Evolutionary conservation across 1,140 invertebrate species (phyloP).

Genomic region (Lepidurus couesii): DNA sequence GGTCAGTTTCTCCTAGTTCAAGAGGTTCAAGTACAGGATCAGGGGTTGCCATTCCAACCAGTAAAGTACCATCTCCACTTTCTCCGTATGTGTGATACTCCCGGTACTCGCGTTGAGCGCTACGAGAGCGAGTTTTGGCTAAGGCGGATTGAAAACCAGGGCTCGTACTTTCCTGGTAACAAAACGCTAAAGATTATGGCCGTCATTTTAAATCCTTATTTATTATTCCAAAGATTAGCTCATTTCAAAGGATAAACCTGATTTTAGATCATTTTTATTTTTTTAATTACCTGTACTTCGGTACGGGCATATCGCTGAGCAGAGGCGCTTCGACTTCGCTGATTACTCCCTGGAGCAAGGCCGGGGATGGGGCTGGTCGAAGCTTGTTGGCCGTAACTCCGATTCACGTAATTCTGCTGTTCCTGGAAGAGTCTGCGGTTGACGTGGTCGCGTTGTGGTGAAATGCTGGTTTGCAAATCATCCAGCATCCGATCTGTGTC

Average conservation of each 20-base stretch:
- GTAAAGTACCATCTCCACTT: constrained; percentile 23
- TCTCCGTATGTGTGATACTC: constrained; percentile 29
- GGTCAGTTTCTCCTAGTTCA: background rate
- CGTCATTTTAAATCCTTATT: too few species aligned
- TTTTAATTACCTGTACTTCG: constrained; percentile 5
- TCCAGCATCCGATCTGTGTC: constrained; percentile 31
- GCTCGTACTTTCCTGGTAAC: background rate
- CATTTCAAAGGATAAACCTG: too few species aligned
- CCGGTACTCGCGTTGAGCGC: constrained; percentile 30
- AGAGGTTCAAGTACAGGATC: background rate
- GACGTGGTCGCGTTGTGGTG: constrained; percentile 24
- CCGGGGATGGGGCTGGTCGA: background rate
- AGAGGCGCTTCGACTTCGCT: background rate
- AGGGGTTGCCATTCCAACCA: constrained; percentile 26
- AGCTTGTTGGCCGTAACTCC: background rate
- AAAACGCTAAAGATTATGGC: background rate
- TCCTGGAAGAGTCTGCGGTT: constrained; percentile 1
- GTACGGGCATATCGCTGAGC: background rate
- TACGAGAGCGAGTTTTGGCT: constrained; percentile 28
- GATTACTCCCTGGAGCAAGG: background rate
- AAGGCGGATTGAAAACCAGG: constrained; percentile 23
- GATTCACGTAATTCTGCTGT: background rate
- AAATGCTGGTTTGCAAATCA: constrained; percentile 26
- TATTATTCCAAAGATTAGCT: too few species aligned
- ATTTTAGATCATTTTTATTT: background rate